Conservation (phyloP, 2,888 invertebrate genomes). For the Quadriops clusia region DNA sequence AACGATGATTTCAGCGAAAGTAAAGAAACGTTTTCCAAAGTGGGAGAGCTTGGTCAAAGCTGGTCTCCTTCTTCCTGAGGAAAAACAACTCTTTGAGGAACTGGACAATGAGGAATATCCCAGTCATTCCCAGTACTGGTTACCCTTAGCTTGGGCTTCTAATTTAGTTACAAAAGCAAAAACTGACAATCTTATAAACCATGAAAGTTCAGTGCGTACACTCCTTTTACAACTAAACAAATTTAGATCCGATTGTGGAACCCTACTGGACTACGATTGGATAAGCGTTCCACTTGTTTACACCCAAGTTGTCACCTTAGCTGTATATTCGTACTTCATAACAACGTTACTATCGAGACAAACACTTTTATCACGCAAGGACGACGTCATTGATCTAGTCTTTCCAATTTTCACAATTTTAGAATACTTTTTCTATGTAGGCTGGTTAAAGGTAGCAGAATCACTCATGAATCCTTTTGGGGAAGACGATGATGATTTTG, state of each 20-base stretch:
- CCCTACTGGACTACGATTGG: slow-evolving; percentile 63
- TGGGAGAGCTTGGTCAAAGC: slow-evolving; percentile 70
- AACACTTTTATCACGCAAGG: slow-evolving; percentile 34
- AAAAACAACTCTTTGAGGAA: slow-evolving; percentile 62
- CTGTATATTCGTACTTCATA: slow-evolving; percentile 82
- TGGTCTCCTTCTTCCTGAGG: slow-evolving; percentile 68
- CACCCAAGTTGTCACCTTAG: slow-evolving; percentile 80
- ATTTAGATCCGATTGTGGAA: slow-evolving; percentile 63
- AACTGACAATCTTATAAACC: slow-evolving; percentile 73
- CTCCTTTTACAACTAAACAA: slow-evolving; percentile 74
- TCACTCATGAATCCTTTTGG: slow-evolving; percentile 83
- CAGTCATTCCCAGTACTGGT: slow-evolving; percentile 77
- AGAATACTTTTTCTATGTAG: slow-evolving; percentile 80
- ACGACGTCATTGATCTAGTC: slow-evolving; percentile 71
- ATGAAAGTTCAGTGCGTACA: slow-evolving; percentile 80
- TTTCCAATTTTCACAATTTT: slow-evolving; percentile 81
- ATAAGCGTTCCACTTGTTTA: slow-evolving; percentile 70
- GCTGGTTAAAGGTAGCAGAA: slow-evolving; percentile 85
- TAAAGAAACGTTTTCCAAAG: slow-evolving; percentile 81
- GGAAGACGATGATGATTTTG: slow-evolving; percentile 83
- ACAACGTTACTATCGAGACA: slow-evolving; percentile 82
- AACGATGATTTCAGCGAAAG: slow-evolving; percentile 71
- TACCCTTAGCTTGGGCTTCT: slow-evolving; percentile 82
- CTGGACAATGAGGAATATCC: slow-evolving; percentile 70
- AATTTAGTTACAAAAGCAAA: slow-evolving; percentile 75